Evolutionary conservation across 2,888 invertebrate genomes (phyloP).

Genomic region (Isoperla grammatica): DNA sequence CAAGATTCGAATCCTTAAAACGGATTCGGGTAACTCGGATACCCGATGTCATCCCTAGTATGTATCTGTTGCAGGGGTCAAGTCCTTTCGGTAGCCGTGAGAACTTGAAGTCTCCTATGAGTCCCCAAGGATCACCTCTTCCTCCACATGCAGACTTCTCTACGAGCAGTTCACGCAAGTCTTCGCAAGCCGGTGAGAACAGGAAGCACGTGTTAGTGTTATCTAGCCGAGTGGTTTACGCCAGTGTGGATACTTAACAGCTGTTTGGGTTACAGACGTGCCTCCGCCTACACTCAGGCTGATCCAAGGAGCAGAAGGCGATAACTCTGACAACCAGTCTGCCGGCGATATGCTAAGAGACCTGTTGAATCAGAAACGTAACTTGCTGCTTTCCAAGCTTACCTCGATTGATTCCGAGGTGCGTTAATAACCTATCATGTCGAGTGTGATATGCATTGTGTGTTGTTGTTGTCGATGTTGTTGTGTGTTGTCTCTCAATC

Average conservation of each 20-base stretch:
- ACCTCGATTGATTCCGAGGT: slow-evolving; percentile 90
- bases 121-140: slow-evolving; percentile 48
- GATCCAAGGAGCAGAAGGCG: slow-evolving; percentile 21
- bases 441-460: not conserved
- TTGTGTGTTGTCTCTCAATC: too few relatives aligned
- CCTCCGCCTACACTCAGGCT: slow-evolving; percentile 25
- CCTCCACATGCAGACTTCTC: slow-evolving; percentile 48
- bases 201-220: too few relatives aligned
- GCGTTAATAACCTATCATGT: slow-evolving; percentile 43
- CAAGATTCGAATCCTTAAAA: too few relatives aligned
- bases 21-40: too few relatives aligned
- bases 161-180: slow-evolving; percentile 55
- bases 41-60: too few relatives aligned
- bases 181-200: slow-evolving; percentile 59
- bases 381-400: slow-evolving; percentile 76
- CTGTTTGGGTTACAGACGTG: not conserved
- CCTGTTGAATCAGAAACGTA: slow-evolving; percentile 87
- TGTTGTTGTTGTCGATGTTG: not conserved
- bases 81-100: slow-evolving; percentile 65
- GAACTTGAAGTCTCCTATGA: slow-evolving; percentile 60
- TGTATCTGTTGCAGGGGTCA: slow-evolving; percentile 46
- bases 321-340: slow-evolving; percentile 56
- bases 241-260: too few relatives aligned
- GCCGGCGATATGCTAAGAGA: slow-evolving; percentile 92
- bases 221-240: too few relatives aligned